Conservation (phyloP, 2,113 vertebrate genomes). For the Lichenostomus cassidix region DNA sequence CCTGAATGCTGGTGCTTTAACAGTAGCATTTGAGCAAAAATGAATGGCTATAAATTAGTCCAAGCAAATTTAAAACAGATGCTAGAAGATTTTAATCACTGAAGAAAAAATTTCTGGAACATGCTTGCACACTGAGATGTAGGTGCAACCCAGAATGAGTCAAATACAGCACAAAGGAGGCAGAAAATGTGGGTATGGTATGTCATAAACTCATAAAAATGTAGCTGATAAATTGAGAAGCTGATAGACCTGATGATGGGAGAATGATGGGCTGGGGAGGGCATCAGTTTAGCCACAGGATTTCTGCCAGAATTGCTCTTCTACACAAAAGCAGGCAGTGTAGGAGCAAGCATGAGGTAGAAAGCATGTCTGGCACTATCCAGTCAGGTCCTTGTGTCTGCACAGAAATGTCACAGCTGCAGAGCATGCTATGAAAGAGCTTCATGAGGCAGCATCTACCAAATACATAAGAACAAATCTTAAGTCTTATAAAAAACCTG, state of each 20-base stretch:
- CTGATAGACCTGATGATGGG: neutral
- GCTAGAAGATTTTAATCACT: neutral
- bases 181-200: neutral
- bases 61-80: neutral
- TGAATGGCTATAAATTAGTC: neutral
- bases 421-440: rapidly evolving
- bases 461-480: neutral
- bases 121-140: neutral
- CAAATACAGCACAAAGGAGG: neutral
- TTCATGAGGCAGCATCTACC: neutral
- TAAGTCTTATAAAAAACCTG: neutral
- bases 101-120: neutral
- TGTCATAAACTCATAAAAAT: neutral
- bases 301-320: neutral
- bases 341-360: neutral
- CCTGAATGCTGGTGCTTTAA: neutral
- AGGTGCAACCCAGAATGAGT: neutral
- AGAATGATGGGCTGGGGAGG: neutral
- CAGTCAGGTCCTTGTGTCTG: neutral
- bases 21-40: neutral
- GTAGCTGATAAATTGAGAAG: neutral
- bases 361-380: neutral
- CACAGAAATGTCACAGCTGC: neutral
- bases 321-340: neutral
- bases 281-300: neutral